These are phyloP conservation scores for Spodoptera frugiperda DNA, from an alignment of 1,140 invertebrate species.

Conservation along the genomic window DNA sequence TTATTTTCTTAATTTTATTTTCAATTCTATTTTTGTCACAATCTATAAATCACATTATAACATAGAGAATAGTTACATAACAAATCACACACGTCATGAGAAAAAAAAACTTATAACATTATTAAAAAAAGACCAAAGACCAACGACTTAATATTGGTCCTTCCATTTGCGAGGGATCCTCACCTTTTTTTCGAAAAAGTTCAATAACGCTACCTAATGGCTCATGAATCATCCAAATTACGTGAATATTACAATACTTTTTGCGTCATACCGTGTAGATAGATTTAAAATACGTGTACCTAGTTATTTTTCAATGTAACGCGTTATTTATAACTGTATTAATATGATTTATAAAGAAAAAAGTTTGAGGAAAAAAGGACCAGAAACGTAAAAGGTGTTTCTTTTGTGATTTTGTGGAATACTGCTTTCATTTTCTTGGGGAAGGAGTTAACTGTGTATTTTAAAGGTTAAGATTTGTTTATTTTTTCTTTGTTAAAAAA, in stretches of 20 bases:
- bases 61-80: too few relatives aligned
- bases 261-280: slow-evolving; percentile 45
- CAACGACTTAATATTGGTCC: slow-evolving; percentile 36
- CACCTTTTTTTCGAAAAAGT: slow-evolving; percentile 59
- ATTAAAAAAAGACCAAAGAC: slow-evolving; percentile 27
- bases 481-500: too few relatives aligned
- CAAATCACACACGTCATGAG: not conserved
- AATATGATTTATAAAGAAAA: slow-evolving; percentile 35
- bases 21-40: not conserved
- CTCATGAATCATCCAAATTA: slow-evolving; percentile 73
- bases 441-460: too few relatives aligned
- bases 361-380: slow-evolving; percentile 32
- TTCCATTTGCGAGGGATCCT: slow-evolving; percentile 24
- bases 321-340: slow-evolving; percentile 40
- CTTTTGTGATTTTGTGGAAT: not conserved
- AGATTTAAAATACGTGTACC: slow-evolving; percentile 46
- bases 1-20: too few relatives aligned
- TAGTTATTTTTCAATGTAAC: slow-evolving; percentile 42
- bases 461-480: too few relatives aligned
- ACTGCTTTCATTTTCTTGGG: not conserved
- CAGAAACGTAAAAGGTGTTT: not conserved
- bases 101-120: slow-evolving; percentile 17
- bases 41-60: too few relatives aligned
- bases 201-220: slow-evolving; percentile 72
- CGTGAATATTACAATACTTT: slow-evolving; percentile 52